Conservation (phyloP, 2,888 invertebrate genomes). For the Drosophila prolongata region DNA sequence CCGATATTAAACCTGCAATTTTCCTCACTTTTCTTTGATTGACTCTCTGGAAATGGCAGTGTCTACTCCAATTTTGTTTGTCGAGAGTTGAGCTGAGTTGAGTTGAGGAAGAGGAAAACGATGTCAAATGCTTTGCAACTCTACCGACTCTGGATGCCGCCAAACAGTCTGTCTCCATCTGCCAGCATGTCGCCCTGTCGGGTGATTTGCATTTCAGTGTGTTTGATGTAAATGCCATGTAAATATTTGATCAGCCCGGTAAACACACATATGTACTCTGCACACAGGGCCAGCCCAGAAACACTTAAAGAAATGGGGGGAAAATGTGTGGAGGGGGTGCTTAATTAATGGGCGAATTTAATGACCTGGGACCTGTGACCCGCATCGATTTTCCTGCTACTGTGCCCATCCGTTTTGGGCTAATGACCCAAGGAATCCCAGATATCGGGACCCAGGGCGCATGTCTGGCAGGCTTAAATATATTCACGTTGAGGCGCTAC, state of each 20-base stretch:
- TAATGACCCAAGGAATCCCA: slow-evolving; percentile 40
- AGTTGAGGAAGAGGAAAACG: slow-evolving; percentile 30
- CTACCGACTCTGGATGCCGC: slow-evolving; percentile 36
- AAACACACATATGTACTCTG: slow-evolving; percentile 16
- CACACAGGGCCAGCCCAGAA: slow-evolving; percentile 15
- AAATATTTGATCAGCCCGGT: slow-evolving; percentile 58
- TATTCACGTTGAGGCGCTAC: slow-evolving; percentile 47
- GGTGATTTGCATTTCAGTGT: slow-evolving; percentile 57
- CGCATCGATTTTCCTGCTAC: slow-evolving; percentile 39
- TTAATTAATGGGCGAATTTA: slow-evolving; percentile 69
- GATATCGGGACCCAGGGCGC: slow-evolving; percentile 40
- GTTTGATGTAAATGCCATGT: slow-evolving; percentile 59
- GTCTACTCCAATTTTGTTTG: slow-evolving; percentile 48
- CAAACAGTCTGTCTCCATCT: slow-evolving; percentile 46
- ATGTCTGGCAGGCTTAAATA: slow-evolving; percentile 58
- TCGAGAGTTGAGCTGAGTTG: slow-evolving; percentile 20
- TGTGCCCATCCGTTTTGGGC: slow-evolving; percentile 26
- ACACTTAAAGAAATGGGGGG: slow-evolving; percentile 18
- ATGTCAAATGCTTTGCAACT: slow-evolving; percentile 35
- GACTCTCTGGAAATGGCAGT: slow-evolving; percentile 43
- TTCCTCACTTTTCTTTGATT: slow-evolving; percentile 64
- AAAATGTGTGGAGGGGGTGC: slow-evolving; percentile 4
- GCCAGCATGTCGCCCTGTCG: slow-evolving; percentile 42
- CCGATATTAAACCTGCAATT: slow-evolving; percentile 42
- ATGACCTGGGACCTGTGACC: slow-evolving; percentile 37